Percentiles rank a stretch among this genome's conserved stretches.
phyloP scores from a whole-genome alignment of 30 jellyfish, hydroid and myxozoan genomes.

The Catostylus mosaicus region DNA sequence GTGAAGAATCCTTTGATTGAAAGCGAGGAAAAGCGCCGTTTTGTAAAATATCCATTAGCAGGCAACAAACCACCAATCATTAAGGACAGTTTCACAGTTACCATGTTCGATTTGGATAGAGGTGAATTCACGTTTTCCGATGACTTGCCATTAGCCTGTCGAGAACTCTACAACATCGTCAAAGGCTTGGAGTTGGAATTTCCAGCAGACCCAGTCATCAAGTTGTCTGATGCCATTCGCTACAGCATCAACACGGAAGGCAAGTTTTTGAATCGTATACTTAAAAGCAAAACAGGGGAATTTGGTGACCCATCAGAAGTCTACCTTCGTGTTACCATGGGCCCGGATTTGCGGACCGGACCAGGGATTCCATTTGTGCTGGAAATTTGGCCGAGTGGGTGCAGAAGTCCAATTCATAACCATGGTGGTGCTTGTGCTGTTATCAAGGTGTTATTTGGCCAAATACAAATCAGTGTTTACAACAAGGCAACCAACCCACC shows the following conservation, averaged over 20 bases:
- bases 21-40: not conserved
- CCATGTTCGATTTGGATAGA: constrained; percentile 15
- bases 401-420: constrained; percentile 52
- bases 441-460: constrained; percentile 52
- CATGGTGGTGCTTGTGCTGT: constrained; percentile 64
- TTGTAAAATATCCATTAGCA: constrained; percentile 6
- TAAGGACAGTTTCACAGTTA: constrained; percentile 16
- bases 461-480: constrained; percentile 18
- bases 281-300: not conserved
- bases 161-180: not conserved
- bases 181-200: constrained; percentile 23
- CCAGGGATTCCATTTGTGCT: constrained; percentile 64
- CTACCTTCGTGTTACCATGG: constrained; percentile 54
- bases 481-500: constrained; percentile 57
- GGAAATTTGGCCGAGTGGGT: constrained; percentile 59
- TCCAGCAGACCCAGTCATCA: constrained; percentile 7
- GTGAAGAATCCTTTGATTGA: not conserved
- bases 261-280: not conserved
- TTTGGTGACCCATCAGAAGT: constrained; percentile 5
- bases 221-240: constrained; percentile 47
- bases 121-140: constrained; percentile 5
- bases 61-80: constrained; percentile 16
- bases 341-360: constrained; percentile 50
- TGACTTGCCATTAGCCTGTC: constrained; percentile 8
- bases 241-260: constrained; percentile 33